Base-by-base conservation (phyloP, 2,113 vertebrate genomes). In the Ciconia maguari region DNA sequence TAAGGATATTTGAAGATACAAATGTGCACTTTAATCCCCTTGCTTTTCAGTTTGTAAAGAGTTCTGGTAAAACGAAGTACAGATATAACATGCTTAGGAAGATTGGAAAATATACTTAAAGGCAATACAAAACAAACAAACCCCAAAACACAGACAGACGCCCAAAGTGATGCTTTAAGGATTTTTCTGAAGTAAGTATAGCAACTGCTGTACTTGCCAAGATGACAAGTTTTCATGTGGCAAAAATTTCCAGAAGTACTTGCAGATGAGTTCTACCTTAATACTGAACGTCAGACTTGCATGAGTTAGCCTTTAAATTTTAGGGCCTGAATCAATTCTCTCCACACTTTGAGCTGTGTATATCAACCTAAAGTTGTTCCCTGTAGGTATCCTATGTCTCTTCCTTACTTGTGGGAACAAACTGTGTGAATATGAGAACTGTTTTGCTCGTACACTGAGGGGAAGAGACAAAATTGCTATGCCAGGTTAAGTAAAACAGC, bases 31-130 rank as follows among this genome's bases (percentile, higher is more conserved):
- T 82, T 46, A 90, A 65, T 77, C 8, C 9, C 13, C 57, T 77
- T 71, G 32, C 51, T 82, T 81, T 92, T 66, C 44, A 57, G 18
- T 52, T 87, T 49, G 19, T 64, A 24, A 80, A 65, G 61, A 52
- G 16, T 71, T 82, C 25, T 57, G 24, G 34, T 89, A 98, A 98
- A 79, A 90, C 97, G 94, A 32, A 87, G 68, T n/a, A 7, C 24
- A 60, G 96, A 9, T 21, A 20, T 32, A 69, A 38, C 4, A 0
- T 61, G 9, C 41, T 79, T 88, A 42, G 36, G 41, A 80, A 61
- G 6, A 44, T 9, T 17, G 30, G 6, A 32, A 83, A 68, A 36
- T 44, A 46, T 6, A 21, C 24, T 32, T 69, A 38, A 62, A 78
- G 13, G 5, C 46, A 48, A 57, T 34, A 38, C 32, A 38, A 78